A percentile compares a stretch with the other conserved stretches of the same genome.
Conservation (phyloP, 1,140 invertebrate species). For the Sitodiplosis mosellana region DNA sequence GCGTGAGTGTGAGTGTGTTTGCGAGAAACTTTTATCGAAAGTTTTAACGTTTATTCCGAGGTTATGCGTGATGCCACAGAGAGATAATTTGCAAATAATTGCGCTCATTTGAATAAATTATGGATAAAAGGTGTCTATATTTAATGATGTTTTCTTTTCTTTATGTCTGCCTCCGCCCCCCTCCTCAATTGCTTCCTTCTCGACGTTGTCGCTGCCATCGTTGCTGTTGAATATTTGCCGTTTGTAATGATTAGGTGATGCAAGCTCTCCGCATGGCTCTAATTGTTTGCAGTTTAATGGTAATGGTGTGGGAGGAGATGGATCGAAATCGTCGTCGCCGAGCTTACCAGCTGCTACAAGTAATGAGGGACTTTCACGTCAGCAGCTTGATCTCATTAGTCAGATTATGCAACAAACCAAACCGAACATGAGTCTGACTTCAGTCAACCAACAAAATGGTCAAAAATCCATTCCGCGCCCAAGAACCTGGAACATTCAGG, state of each 20-base stretch:
- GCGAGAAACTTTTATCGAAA: background rate
- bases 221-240: background rate
- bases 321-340: constrained; percentile 12
- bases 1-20: too few relatives aligned
- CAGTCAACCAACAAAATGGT: constrained; percentile 18
- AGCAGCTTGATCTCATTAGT: constrained; percentile 55
- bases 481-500: constrained; percentile 28
- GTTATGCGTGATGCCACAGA: background rate
- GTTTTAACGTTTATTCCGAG: background rate
- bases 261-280: constrained; percentile 25
- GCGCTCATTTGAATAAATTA: background rate
- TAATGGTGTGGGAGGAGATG: constrained; percentile 18
- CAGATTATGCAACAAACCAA: constrained; percentile 60
- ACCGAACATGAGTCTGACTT: background rate
- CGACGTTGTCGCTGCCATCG: background rate
- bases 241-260: constrained; percentile 14
- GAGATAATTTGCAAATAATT: background rate
- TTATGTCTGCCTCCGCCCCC: background rate
- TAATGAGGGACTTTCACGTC: constrained; percentile 47
- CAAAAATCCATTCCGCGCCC: constrained; percentile 13
- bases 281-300: constrained; percentile 25
- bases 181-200: background rate
- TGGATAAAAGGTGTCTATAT: background rate
- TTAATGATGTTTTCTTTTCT: background rate
- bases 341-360: constrained; percentile 26